A percentile compares a stretch with the other conserved stretches of the same genome.
These are phyloP conservation scores for Agonopterix subpropinquella DNA, from an alignment of 2,888 invertebrate species.

Conservation along the genomic window DNA sequence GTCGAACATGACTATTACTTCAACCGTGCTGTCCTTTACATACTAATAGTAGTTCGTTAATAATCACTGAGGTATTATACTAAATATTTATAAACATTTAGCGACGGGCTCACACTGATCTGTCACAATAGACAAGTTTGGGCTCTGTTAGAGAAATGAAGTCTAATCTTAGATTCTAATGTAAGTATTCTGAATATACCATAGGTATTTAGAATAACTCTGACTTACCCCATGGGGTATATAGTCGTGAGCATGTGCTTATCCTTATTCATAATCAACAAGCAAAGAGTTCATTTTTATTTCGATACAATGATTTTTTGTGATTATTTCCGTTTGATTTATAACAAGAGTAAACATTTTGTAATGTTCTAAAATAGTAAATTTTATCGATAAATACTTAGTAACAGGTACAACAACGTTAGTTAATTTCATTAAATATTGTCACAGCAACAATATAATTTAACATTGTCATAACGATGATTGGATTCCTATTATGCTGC, in stretches of 20 bases:
- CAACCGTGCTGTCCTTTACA: slow-evolving; percentile 1
- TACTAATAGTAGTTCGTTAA: slow-evolving; percentile 7
- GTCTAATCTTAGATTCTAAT: too few relatives aligned
- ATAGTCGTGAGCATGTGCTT: too few relatives aligned
- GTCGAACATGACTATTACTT: slow-evolving; percentile 28
- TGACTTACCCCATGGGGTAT: too few relatives aligned
- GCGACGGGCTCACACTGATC: neutral
- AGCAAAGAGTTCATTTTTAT: too few relatives aligned
- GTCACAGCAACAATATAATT: neutral
- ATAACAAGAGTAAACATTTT: neutral
- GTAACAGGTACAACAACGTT: slow-evolving; percentile 3
- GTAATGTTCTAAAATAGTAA: neutral
- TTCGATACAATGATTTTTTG: neutral
- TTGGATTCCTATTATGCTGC: too few relatives aligned
- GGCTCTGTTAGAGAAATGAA: too few relatives aligned
- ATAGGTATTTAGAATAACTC: too few relatives aligned
- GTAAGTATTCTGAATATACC: too few relatives aligned
- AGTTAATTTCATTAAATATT: slow-evolving; percentile 5
- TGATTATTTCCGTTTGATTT: neutral
- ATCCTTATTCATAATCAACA: too few relatives aligned
- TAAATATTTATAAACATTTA: too few relatives aligned
- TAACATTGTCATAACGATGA: too few relatives aligned
- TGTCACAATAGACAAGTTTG: neutral
- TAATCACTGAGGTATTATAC: slow-evolving; percentile 10
- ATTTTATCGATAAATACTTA: neutral